These are phyloP conservation scores for Eriosoma lanigerum DNA, from an alignment of 1,140 invertebrate species.

Conservation along the genomic window DNA sequence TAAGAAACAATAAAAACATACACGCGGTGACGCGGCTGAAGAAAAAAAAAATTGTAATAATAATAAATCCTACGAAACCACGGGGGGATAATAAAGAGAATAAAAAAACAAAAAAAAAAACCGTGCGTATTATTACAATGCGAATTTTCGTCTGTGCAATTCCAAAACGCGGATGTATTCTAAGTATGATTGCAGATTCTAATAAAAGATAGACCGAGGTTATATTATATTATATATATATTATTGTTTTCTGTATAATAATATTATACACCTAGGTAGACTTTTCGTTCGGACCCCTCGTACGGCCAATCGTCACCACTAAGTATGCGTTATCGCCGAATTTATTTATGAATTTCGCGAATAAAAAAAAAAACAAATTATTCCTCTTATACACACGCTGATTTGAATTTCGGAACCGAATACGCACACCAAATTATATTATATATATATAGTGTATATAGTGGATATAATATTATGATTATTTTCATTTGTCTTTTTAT, in stretches of 20 bases:
- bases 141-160: not conserved
- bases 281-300: not conserved
- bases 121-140: slow-evolving; percentile 3
- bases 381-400: not conserved
- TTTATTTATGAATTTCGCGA: slow-evolving; percentile 43
- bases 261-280: not conserved
- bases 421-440: too few relatives aligned
- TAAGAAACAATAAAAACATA: slow-evolving; percentile 25
- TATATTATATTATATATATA: too few relatives aligned
- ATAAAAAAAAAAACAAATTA: not conserved
- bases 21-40: not conserved
- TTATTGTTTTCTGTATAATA: not conserved
- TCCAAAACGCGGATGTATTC: slow-evolving; percentile 20
- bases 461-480: not conserved
- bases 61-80: slow-evolving; percentile 20
- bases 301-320: not conserved
- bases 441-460: too few relatives aligned
- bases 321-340: not conserved
- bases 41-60: slow-evolving; percentile 18
- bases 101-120: not conserved
- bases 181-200: slow-evolving; percentile 33
- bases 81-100: slow-evolving; percentile 3
- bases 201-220: slow-evolving; percentile 22
- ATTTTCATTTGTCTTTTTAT: not conserved
- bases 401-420: slow-evolving; percentile 27